Conservation (phyloP, 1,140 invertebrate genomes). For the Heterodera schachtii region DNA sequence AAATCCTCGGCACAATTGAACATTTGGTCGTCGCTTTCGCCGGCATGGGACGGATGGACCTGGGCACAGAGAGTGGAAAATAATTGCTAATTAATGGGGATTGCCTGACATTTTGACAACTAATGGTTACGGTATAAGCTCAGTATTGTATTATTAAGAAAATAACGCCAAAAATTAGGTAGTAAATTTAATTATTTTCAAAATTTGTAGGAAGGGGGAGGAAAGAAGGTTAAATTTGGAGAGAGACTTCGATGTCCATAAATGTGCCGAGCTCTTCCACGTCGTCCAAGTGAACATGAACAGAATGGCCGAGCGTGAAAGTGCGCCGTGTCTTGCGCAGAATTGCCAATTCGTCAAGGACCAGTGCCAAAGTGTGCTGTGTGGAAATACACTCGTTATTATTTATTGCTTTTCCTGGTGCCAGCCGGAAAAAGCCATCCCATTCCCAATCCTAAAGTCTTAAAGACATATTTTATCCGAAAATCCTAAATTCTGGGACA, state of each 20-base stretch:
- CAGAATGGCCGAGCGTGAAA: slow-evolving; percentile 21
- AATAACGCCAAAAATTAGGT: too few species aligned
- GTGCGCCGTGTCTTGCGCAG: slow-evolving; percentile 28
- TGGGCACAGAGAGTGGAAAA: not conserved
- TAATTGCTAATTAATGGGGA: too few species aligned
- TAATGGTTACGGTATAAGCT: too few species aligned
- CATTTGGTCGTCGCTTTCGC: slow-evolving; percentile 11
- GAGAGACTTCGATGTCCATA: slow-evolving; percentile 34
- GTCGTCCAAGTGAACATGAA: slow-evolving; percentile 31
- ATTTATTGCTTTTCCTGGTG: too few species aligned
- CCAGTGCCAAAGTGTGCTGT: slow-evolving; percentile 33
- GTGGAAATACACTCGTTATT: not conserved
- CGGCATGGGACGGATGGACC: slow-evolving; percentile 24
- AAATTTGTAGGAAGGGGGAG: too few species aligned
- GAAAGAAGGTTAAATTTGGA: not conserved
- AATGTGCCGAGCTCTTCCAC: slow-evolving; percentile 33
- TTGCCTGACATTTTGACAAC: too few species aligned
- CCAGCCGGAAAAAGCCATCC: too few species aligned
- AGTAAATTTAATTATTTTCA: too few species aligned
- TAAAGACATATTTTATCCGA: too few species aligned
- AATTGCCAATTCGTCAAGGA: slow-evolving; percentile 31
- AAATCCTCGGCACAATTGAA: slow-evolving; percentile 15
- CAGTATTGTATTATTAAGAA: too few species aligned
- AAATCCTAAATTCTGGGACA: too few species aligned
- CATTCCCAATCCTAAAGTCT: too few species aligned